phyloP scores from a whole-genome alignment of 2,113 vertebrate genomes.

The Apodemus sylvaticus region DNA sequence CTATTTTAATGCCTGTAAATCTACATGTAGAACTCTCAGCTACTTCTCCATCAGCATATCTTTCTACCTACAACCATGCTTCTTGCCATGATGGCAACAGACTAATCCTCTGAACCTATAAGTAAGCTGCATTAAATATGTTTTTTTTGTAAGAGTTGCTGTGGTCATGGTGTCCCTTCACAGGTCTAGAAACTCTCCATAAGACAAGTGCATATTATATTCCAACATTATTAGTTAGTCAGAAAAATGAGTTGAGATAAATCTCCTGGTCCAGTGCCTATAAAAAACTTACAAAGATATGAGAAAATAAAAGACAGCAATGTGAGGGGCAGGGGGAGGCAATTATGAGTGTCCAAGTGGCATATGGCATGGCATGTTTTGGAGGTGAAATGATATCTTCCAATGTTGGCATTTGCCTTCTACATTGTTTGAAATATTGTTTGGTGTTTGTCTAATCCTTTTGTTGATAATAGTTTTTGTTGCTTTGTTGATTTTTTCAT shows the following conservation, averaged over 20 bases:
- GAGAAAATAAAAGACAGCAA: neutral
- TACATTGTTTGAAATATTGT: neutral
- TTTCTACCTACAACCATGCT: neutral
- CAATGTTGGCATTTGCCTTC: neutral
- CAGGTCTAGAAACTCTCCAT: neutral
- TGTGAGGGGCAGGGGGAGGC: neutral
- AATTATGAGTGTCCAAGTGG: neutral
- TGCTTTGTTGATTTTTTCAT: neutral
- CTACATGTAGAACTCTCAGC: neutral
- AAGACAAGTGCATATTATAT: neutral
- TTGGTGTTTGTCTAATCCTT: neutral
- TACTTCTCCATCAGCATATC: neutral
- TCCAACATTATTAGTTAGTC: too few species aligned
- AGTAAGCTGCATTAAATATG: neutral
- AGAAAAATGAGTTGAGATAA: neutral
- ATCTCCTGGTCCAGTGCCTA: neutral
- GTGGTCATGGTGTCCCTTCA: neutral
- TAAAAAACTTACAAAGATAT: neutral
- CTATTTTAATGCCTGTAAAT: neutral
- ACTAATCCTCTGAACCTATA: neutral
- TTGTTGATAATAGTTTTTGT: neutral
- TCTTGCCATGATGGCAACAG: neutral
- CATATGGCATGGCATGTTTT: neutral
- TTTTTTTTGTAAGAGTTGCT: neutral
- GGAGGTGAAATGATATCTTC: neutral